Evolutionary conservation across 2,113 vertebrate genomes (phyloP), one percentile per base, ranked within the genome.

Genomic region (Upupa epops): DNA sequence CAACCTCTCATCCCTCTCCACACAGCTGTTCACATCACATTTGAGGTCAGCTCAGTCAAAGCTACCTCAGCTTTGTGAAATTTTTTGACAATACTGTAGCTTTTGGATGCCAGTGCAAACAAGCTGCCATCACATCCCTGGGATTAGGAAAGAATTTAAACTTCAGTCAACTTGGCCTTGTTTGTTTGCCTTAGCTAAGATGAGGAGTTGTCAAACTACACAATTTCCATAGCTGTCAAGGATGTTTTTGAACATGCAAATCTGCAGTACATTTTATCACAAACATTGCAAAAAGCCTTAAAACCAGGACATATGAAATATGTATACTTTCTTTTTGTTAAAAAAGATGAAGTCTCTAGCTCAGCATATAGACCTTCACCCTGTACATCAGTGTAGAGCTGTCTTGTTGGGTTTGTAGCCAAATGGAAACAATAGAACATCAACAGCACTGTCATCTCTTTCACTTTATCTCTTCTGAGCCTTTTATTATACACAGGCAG

Each of bases 201-300:
- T 83, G 94, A 95, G 65, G 86, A 95, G 86, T 90, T 94, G 94
- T 95, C 96, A 96, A 95, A 95, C 92, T 92, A 90, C 76, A 94
- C 70, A 81, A 96, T 96, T 96, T 96, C 92, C 90, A 92, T 95
- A 95, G 93, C 94, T 96, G 94, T 96, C 94, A 96, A 90, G 72
- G 86, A 93, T 96, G 93, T 89, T 95, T 95, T 94, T 94, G 94
- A 94, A 90, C 91, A 96, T 92, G 83, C 77, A 95, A 93, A 95
- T 96, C 86, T 95, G 46, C 89, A 91, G 77, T 90, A 89, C 77
- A 90, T 93, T 92, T 95, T 95, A 95, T 94, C 16, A 70, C 75
- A 96, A 95, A 96, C 91, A 96, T 91, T 90, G 90, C 81, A 93
- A 93, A 88, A 95, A 87, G 66, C 88, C 93, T 96, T 91, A 93